Percentiles rank a stretch among this genome's conserved stretches.
Conservation (phyloP, 2,113 vertebrate genomes). For the Psammodynastes pulverulentus region DNA sequence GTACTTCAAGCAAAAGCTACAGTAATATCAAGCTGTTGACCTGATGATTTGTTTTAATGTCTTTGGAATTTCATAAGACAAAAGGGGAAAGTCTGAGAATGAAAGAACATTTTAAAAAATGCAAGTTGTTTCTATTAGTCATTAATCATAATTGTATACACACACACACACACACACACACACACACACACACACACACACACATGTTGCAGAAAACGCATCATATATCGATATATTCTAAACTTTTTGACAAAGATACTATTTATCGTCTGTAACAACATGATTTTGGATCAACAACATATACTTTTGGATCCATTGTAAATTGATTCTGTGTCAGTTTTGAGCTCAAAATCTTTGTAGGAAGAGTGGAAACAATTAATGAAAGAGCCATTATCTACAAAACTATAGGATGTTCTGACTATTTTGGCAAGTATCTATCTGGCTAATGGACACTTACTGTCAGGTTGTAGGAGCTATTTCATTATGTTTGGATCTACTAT, state of each 20-base stretch:
- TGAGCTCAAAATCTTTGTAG: neutral
- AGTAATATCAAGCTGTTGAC: conserved; percentile 46
- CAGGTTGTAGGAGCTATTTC: neutral
- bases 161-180: no score
- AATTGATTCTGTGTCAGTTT: neutral
- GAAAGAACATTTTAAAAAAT: neutral
- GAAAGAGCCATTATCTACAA: neutral
- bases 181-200: no score
- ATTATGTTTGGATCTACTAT: neutral
- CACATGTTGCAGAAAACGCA: neutral
- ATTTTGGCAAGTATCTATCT: neutral
- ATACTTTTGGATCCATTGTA: neutral
- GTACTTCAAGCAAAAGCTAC: conserved; percentile 27
- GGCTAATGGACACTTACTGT: neutral
- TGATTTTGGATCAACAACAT: conserved; percentile 10
- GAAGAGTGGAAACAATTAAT: neutral
- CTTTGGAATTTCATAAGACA: conserved; percentile 36
- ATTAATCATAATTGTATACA: neutral
- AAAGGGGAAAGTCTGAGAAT: conserved; percentile 4
- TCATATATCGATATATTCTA: conserved; percentile 1
- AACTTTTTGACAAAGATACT: conserved; percentile 21
- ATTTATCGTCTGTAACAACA: neutral
- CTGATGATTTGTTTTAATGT: conserved; percentile 55
- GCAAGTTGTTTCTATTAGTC: conserved; percentile 30
- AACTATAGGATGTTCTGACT: neutral